Evolutionary conservation across 92 coral and sea anemone species (phyloP).

Genomic region (Phymanthus crucifer): DNA sequence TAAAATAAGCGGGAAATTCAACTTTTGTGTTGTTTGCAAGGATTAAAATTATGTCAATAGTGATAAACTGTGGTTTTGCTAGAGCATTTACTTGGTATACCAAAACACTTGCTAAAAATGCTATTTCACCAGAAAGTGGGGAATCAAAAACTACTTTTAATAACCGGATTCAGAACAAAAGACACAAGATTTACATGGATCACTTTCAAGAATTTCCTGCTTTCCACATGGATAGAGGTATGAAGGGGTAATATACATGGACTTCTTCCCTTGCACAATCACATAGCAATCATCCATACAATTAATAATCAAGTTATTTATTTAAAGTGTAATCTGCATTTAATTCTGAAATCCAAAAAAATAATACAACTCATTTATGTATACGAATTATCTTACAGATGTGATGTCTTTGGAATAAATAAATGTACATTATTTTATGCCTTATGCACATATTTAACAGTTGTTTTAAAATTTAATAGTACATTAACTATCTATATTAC

Average conservation of each 20-base stretch:
- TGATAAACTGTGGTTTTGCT: conserved; percentile 33
- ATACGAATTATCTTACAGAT: not conserved
- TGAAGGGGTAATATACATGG: not conserved
- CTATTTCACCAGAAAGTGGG: not conserved
- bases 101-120: conserved; percentile 16
- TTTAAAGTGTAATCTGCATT: not conserved
- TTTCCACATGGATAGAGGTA: conserved; percentile 35
- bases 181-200: conserved; percentile 20
- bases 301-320: too few relatives aligned
- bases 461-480: not conserved
- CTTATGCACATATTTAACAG: not conserved
- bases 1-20: conserved; percentile 11
- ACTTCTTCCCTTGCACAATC: not conserved
- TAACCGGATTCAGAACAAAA: not conserved
- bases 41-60: not conserved
- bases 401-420: not conserved
- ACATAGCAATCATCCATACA: not conserved
- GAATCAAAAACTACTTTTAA: conserved; percentile 14
- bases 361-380: not conserved
- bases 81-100: conserved; percentile 23
- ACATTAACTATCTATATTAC: not conserved
- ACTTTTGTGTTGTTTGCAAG: not conserved
- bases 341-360: not conserved
- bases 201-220: conserved; percentile 24
- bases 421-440: not conserved